Evolutionary conservation across 2,888 invertebrate genomes (phyloP).

Genomic region (Melitaea athalia): DNA sequence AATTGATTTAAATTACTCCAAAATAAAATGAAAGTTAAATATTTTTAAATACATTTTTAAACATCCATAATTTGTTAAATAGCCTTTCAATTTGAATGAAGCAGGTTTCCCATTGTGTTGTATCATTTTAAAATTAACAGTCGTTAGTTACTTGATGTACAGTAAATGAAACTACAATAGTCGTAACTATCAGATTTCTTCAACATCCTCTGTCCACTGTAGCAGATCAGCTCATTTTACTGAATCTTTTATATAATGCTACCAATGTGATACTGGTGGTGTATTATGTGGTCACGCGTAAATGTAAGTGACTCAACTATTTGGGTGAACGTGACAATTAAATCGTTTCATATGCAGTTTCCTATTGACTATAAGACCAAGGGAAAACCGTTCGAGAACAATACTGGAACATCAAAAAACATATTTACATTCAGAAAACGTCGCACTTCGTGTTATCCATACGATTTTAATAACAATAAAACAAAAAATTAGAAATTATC

Average conservation of each 20-base stretch:
- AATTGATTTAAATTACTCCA: too few species aligned
- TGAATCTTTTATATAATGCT: not conserved
- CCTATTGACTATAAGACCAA: not conserved
- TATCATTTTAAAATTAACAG: too few species aligned
- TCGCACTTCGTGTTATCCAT: conserved; percentile 8
- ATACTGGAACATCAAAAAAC: conserved; percentile 4
- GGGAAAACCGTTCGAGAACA: conserved; percentile 7
- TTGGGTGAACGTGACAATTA: not conserved
- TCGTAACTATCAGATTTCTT: too few species aligned
- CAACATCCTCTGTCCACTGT: too few species aligned
- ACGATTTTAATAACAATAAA: conserved; percentile 15
- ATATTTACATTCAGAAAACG: conserved; percentile 16
- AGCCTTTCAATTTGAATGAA: too few species aligned
- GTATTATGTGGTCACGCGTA: not conserved
- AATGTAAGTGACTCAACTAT: not conserved
- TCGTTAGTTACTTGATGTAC: too few species aligned
- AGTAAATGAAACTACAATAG: too few species aligned
- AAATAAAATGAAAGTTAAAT: too few species aligned
- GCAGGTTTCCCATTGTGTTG: too few species aligned
- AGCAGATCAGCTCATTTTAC: not conserved
- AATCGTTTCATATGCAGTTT: not conserved
- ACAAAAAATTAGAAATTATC: not conserved
- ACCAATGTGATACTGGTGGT: not conserved
- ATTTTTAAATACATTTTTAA: too few species aligned
- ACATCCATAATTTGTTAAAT: too few species aligned